Percentiles rank a stretch among this genome's conserved stretches.
phyloP scores from a whole-genome alignment of 30 jellyfish, hydroid and myxozoan genomes.

The Chironex yamaguchii region DNA sequence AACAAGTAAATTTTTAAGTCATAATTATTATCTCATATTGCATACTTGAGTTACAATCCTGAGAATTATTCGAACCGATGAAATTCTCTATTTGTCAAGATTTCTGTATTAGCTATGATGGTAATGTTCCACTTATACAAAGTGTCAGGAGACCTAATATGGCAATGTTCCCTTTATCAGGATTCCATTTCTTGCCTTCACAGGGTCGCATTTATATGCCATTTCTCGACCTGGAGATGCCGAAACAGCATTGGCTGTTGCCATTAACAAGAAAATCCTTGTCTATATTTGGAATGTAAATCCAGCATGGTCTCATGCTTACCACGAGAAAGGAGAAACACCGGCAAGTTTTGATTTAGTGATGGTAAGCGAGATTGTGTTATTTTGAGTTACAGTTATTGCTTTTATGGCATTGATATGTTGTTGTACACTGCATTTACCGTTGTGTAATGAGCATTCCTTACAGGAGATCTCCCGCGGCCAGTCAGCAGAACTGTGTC shows the following conservation, averaged over 20 bases:
- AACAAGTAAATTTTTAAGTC: too few species aligned
- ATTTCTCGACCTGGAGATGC: slow-evolving; percentile 88
- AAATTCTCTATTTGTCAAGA: too few species aligned
- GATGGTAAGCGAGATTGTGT: slow-evolving; percentile 64
- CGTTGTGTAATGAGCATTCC: too few species aligned
- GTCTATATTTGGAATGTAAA: slow-evolving; percentile 79
- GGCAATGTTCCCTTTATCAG: too few species aligned
- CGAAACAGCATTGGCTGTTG: slow-evolving; percentile 77
- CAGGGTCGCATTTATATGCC: slow-evolving; percentile 87
- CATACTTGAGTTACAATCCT: background rate
- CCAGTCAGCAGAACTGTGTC: too few species aligned
- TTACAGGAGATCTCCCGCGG: too few species aligned
- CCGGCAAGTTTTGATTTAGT: slow-evolving; percentile 89
- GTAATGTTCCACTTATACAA: too few species aligned
- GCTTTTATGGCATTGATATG: too few species aligned
- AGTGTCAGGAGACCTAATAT: too few species aligned
- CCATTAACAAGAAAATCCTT: slow-evolving; percentile 73
- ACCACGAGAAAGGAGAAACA: slow-evolving; percentile 35
- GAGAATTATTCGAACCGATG: background rate
- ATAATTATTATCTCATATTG: background rate
- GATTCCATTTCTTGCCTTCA: background rate
- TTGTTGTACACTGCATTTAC: too few species aligned
- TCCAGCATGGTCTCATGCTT: slow-evolving; percentile 68
- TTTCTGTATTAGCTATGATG: too few species aligned
- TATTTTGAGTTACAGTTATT: too few species aligned